phyloP scores from a whole-genome alignment of 1,140 invertebrate genomes.

The Drosophila lowei region DNA sequence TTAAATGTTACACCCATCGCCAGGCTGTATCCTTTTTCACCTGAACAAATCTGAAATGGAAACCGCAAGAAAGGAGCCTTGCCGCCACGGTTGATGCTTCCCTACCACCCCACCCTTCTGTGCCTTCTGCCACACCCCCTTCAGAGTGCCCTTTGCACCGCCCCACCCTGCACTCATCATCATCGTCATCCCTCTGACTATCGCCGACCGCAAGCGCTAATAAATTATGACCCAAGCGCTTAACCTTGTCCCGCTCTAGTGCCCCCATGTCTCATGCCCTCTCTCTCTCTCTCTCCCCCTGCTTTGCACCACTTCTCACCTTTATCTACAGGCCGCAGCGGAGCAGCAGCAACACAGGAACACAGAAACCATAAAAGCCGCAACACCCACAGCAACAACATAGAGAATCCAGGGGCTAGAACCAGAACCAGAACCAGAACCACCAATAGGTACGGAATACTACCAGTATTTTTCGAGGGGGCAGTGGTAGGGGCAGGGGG shows the following conservation, averaged over 20 bases:
- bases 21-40: conserved; percentile 44
- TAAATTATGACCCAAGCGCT: conserved; percentile 75
- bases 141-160: background rate
- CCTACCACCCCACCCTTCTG: background rate
- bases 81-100: conserved; percentile 23
- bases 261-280: background rate
- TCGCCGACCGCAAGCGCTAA: conserved; percentile 68
- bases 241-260: conserved; percentile 62
- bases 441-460: too few relatives aligned
- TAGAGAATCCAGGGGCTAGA: conserved; percentile 43
- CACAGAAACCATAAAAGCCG: conserved; percentile 60
- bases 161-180: conserved; percentile 29
- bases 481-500: background rate
- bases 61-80: conserved; percentile 51
- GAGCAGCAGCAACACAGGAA: conserved; percentile 11
- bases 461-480: too few relatives aligned
- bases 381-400: conserved; percentile 60
- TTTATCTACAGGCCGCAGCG: conserved; percentile 52
- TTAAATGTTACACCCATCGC: conserved; percentile 44
- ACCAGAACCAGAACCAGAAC: too few relatives aligned
- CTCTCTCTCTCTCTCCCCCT: background rate
- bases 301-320: conserved; percentile 23
- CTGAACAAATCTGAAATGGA: conserved; percentile 59
- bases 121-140: too few relatives aligned
- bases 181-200: conserved; percentile 15